phyloP scores from a whole-genome alignment of 2,797 vertebrate species.

The Philypnodon macrostomus region DNA sequence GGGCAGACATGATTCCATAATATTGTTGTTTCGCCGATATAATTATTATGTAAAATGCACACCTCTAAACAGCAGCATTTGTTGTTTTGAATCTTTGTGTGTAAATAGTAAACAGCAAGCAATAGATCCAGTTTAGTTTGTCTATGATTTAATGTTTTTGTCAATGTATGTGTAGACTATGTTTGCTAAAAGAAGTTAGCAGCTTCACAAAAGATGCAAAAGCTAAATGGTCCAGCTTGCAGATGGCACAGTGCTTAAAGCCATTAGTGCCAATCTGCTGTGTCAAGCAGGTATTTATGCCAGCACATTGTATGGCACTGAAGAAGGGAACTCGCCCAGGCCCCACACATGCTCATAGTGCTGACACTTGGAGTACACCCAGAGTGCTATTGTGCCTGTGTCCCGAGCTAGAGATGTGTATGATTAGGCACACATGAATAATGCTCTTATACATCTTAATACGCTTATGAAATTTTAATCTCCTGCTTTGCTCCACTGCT shows the following conservation, averaged over 20 bases:
- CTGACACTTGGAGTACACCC: conserved; percentile 65
- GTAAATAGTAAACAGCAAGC: too few relatives aligned
- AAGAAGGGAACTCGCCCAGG: conserved; percentile 60
- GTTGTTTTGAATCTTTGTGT: too few relatives aligned
- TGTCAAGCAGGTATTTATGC: conserved; percentile 76
- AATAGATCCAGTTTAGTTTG: neutral
- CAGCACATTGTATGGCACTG: conserved; percentile 68
- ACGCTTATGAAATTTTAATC: conserved; percentile 77
- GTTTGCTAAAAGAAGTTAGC: conserved; percentile 25
- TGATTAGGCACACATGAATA: conserved; percentile 68
- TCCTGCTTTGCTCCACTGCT: conserved; percentile 44
- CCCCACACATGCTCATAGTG: conserved; percentile 52
- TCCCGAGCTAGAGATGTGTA: conserved; percentile 32
- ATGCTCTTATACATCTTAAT: conserved; percentile 76
- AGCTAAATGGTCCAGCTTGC: conserved; percentile 60
- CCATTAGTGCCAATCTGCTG: conserved; percentile 78
- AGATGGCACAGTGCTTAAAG: conserved; percentile 72
- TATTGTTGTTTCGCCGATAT: too few relatives aligned
- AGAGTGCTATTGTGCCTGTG: conserved; percentile 51
- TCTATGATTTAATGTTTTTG: conserved; percentile 19
- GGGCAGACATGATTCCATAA: too few relatives aligned
- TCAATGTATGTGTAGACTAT: conserved; percentile 27
- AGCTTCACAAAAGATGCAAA: conserved; percentile 46
- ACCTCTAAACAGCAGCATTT: too few relatives aligned
- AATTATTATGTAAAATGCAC: too few relatives aligned